Evolutionary conservation across 30 jellyfish, hydroid and myxozoan species (phyloP).

Genomic region (Cassiopea xamachana): DNA sequence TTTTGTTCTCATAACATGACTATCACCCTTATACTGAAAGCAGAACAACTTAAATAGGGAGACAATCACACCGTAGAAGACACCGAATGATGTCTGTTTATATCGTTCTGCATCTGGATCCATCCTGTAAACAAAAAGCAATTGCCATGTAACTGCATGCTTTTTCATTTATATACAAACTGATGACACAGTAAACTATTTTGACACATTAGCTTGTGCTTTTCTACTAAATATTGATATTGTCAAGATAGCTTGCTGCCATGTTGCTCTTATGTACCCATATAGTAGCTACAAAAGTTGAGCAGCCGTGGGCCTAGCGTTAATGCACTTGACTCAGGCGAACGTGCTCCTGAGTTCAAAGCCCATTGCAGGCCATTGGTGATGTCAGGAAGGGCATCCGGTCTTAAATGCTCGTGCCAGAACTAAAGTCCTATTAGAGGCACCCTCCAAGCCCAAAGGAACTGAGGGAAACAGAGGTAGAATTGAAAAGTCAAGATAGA

Average conservation of each 20-base stretch:
- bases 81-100: slow-evolving; percentile 49
- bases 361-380: too few species aligned
- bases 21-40: slow-evolving; percentile 29
- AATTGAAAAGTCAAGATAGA: too few species aligned
- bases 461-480: too few species aligned
- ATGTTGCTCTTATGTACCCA: too few species aligned
- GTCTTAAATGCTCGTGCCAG: too few species aligned
- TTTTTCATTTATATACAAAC: neutral
- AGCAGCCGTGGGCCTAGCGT: too few species aligned
- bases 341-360: too few species aligned
- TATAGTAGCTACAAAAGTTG: too few species aligned
- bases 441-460: too few species aligned
- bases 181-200: neutral
- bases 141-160: neutral
- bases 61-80: slow-evolving; percentile 40
- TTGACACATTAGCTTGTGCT: neutral
- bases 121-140: slow-evolving; percentile 17
- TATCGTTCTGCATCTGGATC: slow-evolving; percentile 24
- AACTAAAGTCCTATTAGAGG: too few species aligned
- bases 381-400: too few species aligned
- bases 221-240: neutral
- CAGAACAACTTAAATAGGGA: slow-evolving; percentile 48
- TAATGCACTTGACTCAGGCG: too few species aligned
- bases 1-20: neutral
- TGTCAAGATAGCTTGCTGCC: neutral